Percentiles rank a stretch among this genome's conserved stretches.
Evolutionary conservation across 2,888 invertebrate genomes (phyloP).

Genomic region (Ennomos quercinarius): DNA sequence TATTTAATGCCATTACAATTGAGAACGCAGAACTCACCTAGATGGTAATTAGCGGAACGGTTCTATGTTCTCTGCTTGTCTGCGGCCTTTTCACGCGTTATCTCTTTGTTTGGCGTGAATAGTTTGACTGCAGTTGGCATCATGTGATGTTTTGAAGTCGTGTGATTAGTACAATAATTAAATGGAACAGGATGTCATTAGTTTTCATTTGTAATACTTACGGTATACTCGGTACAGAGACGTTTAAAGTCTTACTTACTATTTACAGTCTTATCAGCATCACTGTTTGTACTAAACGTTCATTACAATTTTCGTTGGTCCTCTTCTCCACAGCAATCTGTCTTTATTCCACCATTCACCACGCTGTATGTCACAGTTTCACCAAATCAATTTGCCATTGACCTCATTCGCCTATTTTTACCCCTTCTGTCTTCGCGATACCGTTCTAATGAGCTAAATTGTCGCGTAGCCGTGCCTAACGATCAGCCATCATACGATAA

Average conservation of each 20-base stretch:
- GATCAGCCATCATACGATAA: constrained; percentile 35
- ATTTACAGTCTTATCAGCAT: no score
- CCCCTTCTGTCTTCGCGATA: constrained; percentile 19
- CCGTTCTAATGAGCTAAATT: constrained; percentile 29
- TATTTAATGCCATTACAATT: constrained; percentile 24
- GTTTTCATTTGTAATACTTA: no score
- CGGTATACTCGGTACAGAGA: no score
- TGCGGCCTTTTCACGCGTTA: constrained; percentile 8
- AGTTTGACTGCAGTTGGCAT: constrained; percentile 1
- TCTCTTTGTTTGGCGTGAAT: constrained; percentile 6
- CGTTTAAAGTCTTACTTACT: no score
- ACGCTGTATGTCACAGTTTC: constrained; percentile 14
- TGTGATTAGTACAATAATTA: no score
- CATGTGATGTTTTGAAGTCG: constrained; percentile 1
- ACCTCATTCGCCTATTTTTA: constrained; percentile 27
- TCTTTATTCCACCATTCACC: constrained; percentile 14
- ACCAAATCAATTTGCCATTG: constrained; percentile 22
- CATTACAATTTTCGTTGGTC: constrained; percentile 6
- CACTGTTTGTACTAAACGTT: no score
- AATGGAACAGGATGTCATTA: no score
- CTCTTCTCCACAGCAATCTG: constrained; percentile 13
- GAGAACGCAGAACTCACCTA: constrained; percentile 26
- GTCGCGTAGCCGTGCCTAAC: constrained; percentile 37
- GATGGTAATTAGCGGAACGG: constrained; percentile 31
- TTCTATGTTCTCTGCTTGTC: constrained; percentile 13